Conservation (phyloP, 2,888 invertebrate genomes). For the Drosophila suboccidentalis region DNA sequence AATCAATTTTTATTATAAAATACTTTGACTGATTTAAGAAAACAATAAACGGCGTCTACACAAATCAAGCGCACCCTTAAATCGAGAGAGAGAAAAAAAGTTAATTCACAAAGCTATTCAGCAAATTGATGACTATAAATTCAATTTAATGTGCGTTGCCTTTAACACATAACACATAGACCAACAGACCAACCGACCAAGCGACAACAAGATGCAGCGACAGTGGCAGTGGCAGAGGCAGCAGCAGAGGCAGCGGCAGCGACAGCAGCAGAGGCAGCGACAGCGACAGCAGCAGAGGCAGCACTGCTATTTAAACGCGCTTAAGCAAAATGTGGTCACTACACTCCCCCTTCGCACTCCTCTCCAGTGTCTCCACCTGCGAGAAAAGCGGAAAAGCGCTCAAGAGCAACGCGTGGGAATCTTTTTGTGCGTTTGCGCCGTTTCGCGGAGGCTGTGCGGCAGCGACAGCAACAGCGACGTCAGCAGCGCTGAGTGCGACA, state of each 20-base stretch:
- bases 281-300: slow-evolving; percentile 5
- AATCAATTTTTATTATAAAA: slow-evolving; percentile 80
- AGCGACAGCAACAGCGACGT: slow-evolving; percentile 20
- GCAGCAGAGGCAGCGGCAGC: slow-evolving; percentile 12
- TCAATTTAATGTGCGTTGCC: slow-evolving; percentile 81
- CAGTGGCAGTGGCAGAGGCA: not conserved
- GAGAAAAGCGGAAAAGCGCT: slow-evolving; percentile 56
- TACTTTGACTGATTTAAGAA: slow-evolving; percentile 77
- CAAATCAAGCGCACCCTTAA: slow-evolving; percentile 74
- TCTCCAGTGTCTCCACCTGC: not conserved
- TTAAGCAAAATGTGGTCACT: slow-evolving; percentile 54
- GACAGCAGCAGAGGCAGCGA: slow-evolving; percentile 3
- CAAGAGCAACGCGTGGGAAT: slow-evolving; percentile 65
- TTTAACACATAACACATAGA: slow-evolving; percentile 48
- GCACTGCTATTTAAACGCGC: slow-evolving; percentile 20
- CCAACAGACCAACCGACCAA: slow-evolving; percentile 17
- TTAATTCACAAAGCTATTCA: slow-evolving; percentile 79
- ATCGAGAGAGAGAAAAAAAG: slow-evolving; percentile 46
- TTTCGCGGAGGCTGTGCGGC: slow-evolving; percentile 39
- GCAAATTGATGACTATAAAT: slow-evolving; percentile 82
- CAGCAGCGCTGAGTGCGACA: slow-evolving; percentile 55
- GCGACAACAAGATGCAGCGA: slow-evolving; percentile 9
- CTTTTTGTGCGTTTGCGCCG: slow-evolving; percentile 70
- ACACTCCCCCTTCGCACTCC: not conserved
- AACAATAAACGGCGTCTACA: slow-evolving; percentile 73